Base-by-base conservation (phyloP, 1,140 invertebrate genomes). In the Phocides pigmalion region DNA sequence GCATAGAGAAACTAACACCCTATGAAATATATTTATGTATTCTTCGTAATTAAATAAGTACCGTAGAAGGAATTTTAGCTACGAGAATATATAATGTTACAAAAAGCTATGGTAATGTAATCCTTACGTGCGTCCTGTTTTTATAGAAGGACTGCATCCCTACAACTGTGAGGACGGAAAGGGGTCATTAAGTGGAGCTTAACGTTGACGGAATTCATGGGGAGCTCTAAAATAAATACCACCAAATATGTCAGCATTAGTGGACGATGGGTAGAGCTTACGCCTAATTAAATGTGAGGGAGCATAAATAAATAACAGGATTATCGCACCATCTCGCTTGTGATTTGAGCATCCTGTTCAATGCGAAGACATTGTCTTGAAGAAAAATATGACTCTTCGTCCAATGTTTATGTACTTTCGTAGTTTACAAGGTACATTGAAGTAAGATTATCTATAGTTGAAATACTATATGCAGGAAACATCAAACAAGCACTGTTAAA, bases 291-390 rank as follows among this genome's bases (percentile, higher is more conserved):
- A 72, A 59, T 68, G 61, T 53, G 66, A 41, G 51, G 56, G 66
- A 71, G 74, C 73, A 77, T 65, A 73, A 79, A 85, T 84, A 87
- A 86, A 87, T 87, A 82, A 76, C 72, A 65, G 79, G 82, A 86
- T 87, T 83, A 87, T 84, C 80, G 71, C 46, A 70, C 65, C 72
- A 85, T 85, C 82, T 81, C 70, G 64, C 66, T 69, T 74, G 16
- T 39, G 73, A 75, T 77, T 58, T 62, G 49, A 65, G 46, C 69
- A 72, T 70, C 65, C 70, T 72, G 32, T 49, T 62, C 58, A 53
- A 35, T 59, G 22, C 19, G 66, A 62, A 44, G 54, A 72, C 59
- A 20, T 64, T 37, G 56, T 47, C 28, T 49, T 50, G 41, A 59
- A 64, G 58, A 56, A 66, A 58, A 56, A 58, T 53, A 51, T 15